Percentiles rank a stretch among this genome's conserved stretches.
These are phyloP conservation scores for Hypena proboscidalis DNA, from an alignment of 2,888 invertebrate genomes.

Conservation along the genomic window DNA sequence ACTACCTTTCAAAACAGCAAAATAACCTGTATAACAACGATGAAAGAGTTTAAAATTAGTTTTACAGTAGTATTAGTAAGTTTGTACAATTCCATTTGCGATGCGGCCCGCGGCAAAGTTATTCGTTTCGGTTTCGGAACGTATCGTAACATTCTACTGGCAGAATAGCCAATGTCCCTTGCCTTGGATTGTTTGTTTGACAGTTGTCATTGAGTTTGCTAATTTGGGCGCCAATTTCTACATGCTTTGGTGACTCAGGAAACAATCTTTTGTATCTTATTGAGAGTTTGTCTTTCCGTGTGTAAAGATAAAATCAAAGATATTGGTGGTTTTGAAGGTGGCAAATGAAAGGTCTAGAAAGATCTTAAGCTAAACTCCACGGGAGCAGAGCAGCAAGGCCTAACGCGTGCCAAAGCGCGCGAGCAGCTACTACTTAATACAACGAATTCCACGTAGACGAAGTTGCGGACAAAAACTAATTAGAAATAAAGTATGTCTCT, in stretches of 20 bases:
- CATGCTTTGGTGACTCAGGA: too few relatives aligned
- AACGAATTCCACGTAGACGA: too few relatives aligned
- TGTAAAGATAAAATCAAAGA: too few relatives aligned
- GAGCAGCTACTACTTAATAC: too few relatives aligned
- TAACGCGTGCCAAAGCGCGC: too few relatives aligned
- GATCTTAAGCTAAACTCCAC: too few relatives aligned
- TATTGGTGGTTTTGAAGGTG: too few relatives aligned
- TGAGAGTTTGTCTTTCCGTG: too few relatives aligned
- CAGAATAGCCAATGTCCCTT: conserved; percentile 69
- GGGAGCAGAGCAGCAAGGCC: too few relatives aligned
- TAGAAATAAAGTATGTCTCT: too few relatives aligned
- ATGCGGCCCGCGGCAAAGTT: conserved; percentile 66
- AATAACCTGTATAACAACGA: conserved; percentile 24
- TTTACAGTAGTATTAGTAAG: conserved; percentile 23
- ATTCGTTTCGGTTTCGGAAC: conserved; percentile 68
- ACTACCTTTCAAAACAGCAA: conserved; percentile 20
- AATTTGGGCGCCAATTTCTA: conserved; percentile 39
- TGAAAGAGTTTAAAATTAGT: conserved; percentile 34
- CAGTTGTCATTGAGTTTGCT: conserved; percentile 42
- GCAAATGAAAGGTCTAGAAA: too few relatives aligned
- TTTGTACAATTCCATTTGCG: conserved; percentile 58
- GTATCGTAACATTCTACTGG: conserved; percentile 66
- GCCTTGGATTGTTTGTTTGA: conserved; percentile 52
- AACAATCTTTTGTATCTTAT: not conserved
- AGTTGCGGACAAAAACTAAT: too few relatives aligned